Conservation (phyloP, 2,888 invertebrate species). For the Chrysina gloriosa region DNA sequence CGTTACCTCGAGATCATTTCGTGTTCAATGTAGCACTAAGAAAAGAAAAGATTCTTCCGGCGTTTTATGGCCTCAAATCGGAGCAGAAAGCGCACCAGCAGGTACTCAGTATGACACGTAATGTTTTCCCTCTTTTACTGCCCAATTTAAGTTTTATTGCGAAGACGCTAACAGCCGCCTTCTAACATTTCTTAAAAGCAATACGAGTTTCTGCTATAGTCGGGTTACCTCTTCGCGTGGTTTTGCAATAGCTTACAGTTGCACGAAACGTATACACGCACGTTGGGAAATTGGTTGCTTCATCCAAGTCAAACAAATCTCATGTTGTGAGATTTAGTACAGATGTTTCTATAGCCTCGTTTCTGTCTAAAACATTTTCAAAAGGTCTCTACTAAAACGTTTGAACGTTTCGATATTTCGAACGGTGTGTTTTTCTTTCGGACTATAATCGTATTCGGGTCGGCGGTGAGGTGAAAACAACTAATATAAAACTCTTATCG, state of each 20-base stretch:
- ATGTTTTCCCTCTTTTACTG: conserved; percentile 11
- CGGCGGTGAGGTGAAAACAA: too few relatives aligned
- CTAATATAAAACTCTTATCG: neutral
- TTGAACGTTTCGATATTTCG: too few relatives aligned
- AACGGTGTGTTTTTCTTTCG: too few relatives aligned
- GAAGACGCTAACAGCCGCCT: conserved; percentile 8
- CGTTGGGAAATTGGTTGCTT: neutral
- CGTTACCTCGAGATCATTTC: too few relatives aligned
- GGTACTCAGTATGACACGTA: conserved; percentile 5
- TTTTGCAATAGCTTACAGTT: conserved; percentile 7
- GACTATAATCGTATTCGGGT: too few relatives aligned
- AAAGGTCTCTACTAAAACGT: too few relatives aligned
- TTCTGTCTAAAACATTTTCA: too few relatives aligned
- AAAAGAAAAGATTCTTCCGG: too few relatives aligned
- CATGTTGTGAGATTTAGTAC: too few relatives aligned
- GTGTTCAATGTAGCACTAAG: too few relatives aligned
- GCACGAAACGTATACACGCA: neutral
- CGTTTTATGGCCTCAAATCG: neutral
- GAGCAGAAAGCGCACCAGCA: neutral
- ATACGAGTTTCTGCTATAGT: conserved; percentile 1
- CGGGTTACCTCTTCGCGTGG: neutral
- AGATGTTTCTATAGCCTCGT: too few relatives aligned
- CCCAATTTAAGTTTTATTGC: conserved; percentile 18
- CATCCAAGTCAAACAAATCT: neutral
- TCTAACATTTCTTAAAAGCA: conserved; percentile 11